Base-by-base conservation (phyloP, 2,113 vertebrate genomes). In the Indicator maculatus region DNA sequence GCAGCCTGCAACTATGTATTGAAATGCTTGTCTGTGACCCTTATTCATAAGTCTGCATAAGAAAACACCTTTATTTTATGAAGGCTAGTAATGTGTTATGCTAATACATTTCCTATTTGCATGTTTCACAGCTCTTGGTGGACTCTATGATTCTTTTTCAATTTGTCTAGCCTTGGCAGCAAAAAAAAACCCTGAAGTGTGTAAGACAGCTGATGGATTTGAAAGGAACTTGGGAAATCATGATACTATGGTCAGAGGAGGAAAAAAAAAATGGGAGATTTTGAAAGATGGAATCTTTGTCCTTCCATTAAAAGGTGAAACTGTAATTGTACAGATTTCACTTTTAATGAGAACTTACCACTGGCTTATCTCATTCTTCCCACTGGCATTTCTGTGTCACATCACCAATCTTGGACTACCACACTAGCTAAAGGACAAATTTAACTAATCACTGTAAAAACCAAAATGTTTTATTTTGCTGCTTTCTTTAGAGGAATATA, bases 361-460 rank as follows among this genome's bases (percentile, higher is more conserved):
- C 27, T 80, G 44, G 15, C 8, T 88, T 80, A 55, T 69, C 39
- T 83, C 31, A 38, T 84, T 82, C 85, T 64, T 92, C 76, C 63
- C 72, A 53, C 74, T 93, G 90, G 65, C 80, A 84, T 73, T 93
- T 87, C 45, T 93, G 61, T 95, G 83, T 91, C 88, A 92, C 47
- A 76, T 73, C 60, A 82, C 13, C 50, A 71, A 59, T 61, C 79
- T 70, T 53, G 66, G 65, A 84, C 74, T 77, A 78, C 63, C 24
- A 70, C 65, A 44, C 61, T 78, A 73, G 81, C 27, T 87, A 47
- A 45, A 33, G 71, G 58, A 88, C 27, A 90, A 86, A 94, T 74
- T 36, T 58, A 81, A 92, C 41, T 94, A 94, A 97, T 53, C 15
- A 47, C 47, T 58, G 26, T n/a, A 84, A 93, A 82, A n/a, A 19